A percentile compares a stretch with the other conserved stretches of the same genome.
These are phyloP conservation scores for Dynastes hyllus DNA, from an alignment of 2,888 invertebrate species.

Conservation along the genomic window DNA sequence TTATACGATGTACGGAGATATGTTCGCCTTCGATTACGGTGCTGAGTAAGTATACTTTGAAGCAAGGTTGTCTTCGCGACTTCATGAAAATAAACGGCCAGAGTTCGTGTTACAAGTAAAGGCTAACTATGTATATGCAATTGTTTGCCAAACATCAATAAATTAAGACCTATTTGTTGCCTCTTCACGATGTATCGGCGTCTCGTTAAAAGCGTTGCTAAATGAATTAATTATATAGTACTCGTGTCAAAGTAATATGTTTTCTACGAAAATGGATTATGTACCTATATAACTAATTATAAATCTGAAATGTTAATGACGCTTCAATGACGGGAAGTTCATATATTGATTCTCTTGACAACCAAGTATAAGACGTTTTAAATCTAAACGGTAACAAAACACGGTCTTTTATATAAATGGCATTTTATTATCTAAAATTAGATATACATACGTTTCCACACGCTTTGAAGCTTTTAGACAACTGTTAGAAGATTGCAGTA, in stretches of 20 bases:
- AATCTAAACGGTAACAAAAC: too few relatives aligned
- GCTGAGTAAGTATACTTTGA: slow-evolving; percentile 18
- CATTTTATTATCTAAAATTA: too few relatives aligned
- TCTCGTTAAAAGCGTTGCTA: not conserved
- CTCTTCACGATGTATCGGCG: slow-evolving; percentile 12
- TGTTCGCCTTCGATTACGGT: slow-evolving; percentile 23
- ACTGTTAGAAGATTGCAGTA: too few relatives aligned
- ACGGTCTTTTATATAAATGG: too few relatives aligned
- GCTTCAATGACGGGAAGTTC: not conserved
- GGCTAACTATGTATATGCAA: not conserved
- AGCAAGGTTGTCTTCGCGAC: slow-evolving; percentile 36
- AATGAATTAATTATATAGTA: not conserved
- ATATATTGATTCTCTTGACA: too few relatives aligned
- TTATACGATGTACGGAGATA: slow-evolving; percentile 12
- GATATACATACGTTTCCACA: too few relatives aligned
- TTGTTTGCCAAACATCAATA: slow-evolving; percentile 45
- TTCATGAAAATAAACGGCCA: slow-evolving; percentile 24
- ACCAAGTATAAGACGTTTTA: too few relatives aligned
- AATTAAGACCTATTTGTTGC: not conserved
- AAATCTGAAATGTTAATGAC: not conserved
- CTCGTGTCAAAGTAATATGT: not conserved
- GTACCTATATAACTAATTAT: not conserved
- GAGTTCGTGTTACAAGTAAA: slow-evolving; percentile 20
- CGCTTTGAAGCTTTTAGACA: too few relatives aligned
- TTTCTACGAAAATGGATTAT: slow-evolving; percentile 13